A percentile compares a stretch with the other conserved stretches of the same genome.
These are phyloP conservation scores for Melolontha melolontha DNA, from an alignment of 2,888 invertebrate species.

Conservation along the genomic window DNA sequence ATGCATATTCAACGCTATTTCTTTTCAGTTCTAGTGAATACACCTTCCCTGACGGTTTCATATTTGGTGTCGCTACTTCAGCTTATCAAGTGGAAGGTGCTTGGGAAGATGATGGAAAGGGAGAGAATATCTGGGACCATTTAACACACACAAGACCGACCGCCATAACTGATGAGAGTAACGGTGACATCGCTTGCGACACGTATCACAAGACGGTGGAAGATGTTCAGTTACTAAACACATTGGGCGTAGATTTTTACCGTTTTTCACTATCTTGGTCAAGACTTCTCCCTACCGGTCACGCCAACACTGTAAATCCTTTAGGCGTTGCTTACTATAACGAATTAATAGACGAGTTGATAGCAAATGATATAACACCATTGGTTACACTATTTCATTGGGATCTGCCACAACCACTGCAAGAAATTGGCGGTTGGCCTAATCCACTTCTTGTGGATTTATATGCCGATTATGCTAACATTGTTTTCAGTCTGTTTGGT, in stretches of 20 bases:
- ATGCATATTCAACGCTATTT: too few relatives aligned
- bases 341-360: slow-evolving; percentile 70
- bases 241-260: slow-evolving; percentile 64
- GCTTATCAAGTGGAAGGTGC: slow-evolving; percentile 52
- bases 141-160: slow-evolving; percentile 62
- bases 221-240: slow-evolving; percentile 52
- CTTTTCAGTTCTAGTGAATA: neutral
- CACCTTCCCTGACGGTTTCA: slow-evolving; percentile 44
- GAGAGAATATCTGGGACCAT: slow-evolving; percentile 68
- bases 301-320: slow-evolving; percentile 70
- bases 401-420: slow-evolving; percentile 72
- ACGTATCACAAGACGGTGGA: slow-evolving; percentile 55
- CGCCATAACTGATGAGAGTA: slow-evolving; percentile 49
- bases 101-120: slow-evolving; percentile 62
- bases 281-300: slow-evolving; percentile 72
- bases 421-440: slow-evolving; percentile 75
- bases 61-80: slow-evolving; percentile 54
- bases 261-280: slow-evolving; percentile 74
- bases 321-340: slow-evolving; percentile 74
- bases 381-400: slow-evolving; percentile 75
- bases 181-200: slow-evolving; percentile 57
- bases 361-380: slow-evolving; percentile 69
- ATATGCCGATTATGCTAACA: slow-evolving; percentile 72
- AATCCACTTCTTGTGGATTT: slow-evolving; percentile 69
- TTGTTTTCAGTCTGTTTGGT: slow-evolving; percentile 62